Base-by-base conservation (phyloP, 2,888 invertebrate species). In the Phaonia tiefii region DNA sequence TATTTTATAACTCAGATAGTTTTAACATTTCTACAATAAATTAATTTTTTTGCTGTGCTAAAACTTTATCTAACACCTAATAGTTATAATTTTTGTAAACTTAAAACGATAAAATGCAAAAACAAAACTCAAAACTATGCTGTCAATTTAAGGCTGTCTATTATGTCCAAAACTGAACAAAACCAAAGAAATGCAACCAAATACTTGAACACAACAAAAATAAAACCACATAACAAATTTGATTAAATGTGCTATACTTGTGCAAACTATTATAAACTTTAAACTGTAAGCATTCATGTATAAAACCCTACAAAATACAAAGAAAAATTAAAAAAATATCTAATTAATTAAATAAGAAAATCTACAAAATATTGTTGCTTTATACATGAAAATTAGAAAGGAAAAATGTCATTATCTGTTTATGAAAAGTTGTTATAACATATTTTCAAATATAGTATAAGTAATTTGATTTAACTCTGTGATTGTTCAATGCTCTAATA, bases 81-180 rank as follows among this genome's bases (percentile, higher is more conserved):
- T 54, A 54, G 11, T 7, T 4, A 5, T 51, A 51, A n/a, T n/a
- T n/a, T n/a, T n/a, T n/a, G n/a, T n/a, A n/a, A 7, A 17, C 17
- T 10, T 1, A 49, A 20, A 3, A 20, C 17, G 10, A 15, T 20
- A 15, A 46, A 49, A n/a, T n/a, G n/a, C n/a, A n/a, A 71, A 44
- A 70, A 20, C 37, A 67, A 63, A 54, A 58, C 8, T 17, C 73
- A 79, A 74, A 83, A 82, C 83, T 86, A 63, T 78, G 75, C 81
- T 86, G 87, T 87, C 87, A 87, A 87, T 87, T 87, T 83, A 84
- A 83, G 85, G 85, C 85, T 85, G 85, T 85, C 80, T 46, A 69
- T 46, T 20, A 76, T 58, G 51, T 70, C 69, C 58, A 79, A 73
- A 56, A 63, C n/a, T n/a, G n/a, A n/a, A 13, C 8, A 44, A 25